Evolutionary conservation across 2,797 vertebrate species (phyloP).

Genomic region (Hippoglossus hippoglossus): DNA sequence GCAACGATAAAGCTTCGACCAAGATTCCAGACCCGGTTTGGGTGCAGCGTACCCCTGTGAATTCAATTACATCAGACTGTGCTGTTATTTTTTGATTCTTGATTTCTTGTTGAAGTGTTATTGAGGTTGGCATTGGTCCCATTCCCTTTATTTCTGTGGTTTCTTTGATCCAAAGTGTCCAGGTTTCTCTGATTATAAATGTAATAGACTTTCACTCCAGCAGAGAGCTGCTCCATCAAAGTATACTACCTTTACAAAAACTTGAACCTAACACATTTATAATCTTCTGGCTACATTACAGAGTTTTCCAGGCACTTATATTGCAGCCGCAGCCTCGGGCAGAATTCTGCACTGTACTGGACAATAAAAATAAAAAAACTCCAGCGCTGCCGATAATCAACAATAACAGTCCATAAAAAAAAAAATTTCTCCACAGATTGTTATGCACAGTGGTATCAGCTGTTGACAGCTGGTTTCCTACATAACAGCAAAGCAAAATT

Average conservation of each 20-base stretch:
- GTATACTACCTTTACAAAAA: not conserved
- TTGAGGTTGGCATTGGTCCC: too few species aligned
- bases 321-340: not conserved
- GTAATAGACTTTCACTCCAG: not conserved
- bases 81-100: too few species aligned
- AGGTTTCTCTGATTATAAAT: not conserved
- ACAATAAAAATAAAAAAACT: not conserved
- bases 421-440: not conserved
- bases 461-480: constrained; percentile 1
- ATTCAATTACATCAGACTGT: too few species aligned
- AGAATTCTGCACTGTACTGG: not conserved
- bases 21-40: too few species aligned
- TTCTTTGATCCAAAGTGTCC: not conserved
- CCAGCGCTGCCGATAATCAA: not conserved
- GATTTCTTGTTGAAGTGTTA: too few species aligned
- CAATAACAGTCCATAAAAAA: not conserved
- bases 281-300: not conserved
- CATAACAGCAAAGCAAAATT: not conserved
- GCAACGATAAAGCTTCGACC: too few species aligned
- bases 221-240: not conserved
- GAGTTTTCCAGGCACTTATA: not conserved
- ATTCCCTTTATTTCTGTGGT: not conserved
- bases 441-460: not conserved
- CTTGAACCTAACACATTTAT: not conserved
- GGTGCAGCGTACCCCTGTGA: too few species aligned